Conservation (phyloP, 2,113 vertebrate species). For the Takifugu bimaculatus region DNA sequence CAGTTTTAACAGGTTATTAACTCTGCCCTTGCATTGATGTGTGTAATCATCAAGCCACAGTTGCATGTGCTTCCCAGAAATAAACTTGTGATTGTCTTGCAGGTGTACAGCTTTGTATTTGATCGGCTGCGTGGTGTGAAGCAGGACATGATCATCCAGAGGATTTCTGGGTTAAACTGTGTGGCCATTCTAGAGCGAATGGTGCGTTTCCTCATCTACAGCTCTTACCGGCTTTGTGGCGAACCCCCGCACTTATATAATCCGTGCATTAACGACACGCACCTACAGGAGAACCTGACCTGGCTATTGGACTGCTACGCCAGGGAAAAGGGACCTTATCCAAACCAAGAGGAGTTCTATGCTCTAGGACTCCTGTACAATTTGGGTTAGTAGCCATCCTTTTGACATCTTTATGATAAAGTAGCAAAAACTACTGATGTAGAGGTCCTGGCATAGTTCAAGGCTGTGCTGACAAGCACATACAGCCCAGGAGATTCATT, state of each 20-base stretch:
- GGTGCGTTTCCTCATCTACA: conserved; percentile 80
- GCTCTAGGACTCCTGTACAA: conserved; percentile 84
- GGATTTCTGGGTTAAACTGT: conserved; percentile 60
- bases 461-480: too few species aligned
- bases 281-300: conserved; percentile 76
- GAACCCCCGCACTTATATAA: conserved; percentile 67
- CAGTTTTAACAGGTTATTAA: too few species aligned
- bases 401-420: not conserved
- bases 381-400: conserved; percentile 72
- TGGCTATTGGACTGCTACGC: conserved; percentile 82
- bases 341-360: conserved; percentile 73
- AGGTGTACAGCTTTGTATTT: conserved; percentile 80
- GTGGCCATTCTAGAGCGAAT: conserved; percentile 77
- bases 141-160: conserved; percentile 84
- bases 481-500: too few species aligned
- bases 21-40: too few species aligned
- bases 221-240: conserved; percentile 74
- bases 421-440: not conserved
- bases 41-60: too few species aligned
- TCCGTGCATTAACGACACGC: conserved; percentile 71
- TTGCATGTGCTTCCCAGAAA: too few species aligned
- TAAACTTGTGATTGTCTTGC: not conserved
- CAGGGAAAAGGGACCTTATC: conserved; percentile 31
- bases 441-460: not conserved
- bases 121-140: conserved; percentile 84